These are phyloP conservation scores for Uloborus plumipes DNA, from an alignment of 2,888 invertebrate species.

Conservation along the genomic window DNA sequence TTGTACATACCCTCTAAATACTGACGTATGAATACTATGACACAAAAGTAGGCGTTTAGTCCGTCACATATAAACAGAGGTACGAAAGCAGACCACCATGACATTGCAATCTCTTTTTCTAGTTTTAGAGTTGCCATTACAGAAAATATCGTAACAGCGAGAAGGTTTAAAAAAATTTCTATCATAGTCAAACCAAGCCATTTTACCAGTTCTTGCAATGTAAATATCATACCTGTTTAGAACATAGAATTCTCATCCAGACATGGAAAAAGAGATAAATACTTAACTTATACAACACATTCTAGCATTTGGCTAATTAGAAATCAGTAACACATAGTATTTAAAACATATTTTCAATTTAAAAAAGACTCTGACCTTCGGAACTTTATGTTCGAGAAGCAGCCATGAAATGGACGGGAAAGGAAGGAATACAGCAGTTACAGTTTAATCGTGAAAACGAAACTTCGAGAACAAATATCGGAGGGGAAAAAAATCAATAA, in stretches of 20 bases:
- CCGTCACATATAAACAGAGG: constrained; percentile 94
- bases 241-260: too few relatives aligned
- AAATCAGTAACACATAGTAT: too few relatives aligned
- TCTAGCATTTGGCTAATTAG: too few relatives aligned
- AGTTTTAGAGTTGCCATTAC: constrained; percentile 85
- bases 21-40: constrained; percentile 94
- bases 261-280: too few relatives aligned
- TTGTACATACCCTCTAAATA: constrained; percentile 80
- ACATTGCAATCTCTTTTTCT: constrained; percentile 76
- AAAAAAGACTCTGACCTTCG: constrained; percentile 8
- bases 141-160: constrained; percentile 86
- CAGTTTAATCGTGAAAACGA: too few relatives aligned
- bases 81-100: constrained; percentile 92
- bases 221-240: constrained; percentile 81
- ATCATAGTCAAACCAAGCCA: constrained; percentile 96
- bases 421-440: neutral
- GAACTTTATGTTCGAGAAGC: neutral
- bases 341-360: too few relatives aligned
- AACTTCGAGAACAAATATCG: too few relatives aligned
- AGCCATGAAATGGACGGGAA: constrained; percentile 5
- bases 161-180: constrained; percentile 92
- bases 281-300: too few relatives aligned
- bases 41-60: constrained; percentile 92
- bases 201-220: constrained; percentile 87
- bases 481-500: too few relatives aligned